phyloP scores from a whole-genome alignment of 37 sponge, comb jelly and placozoan genomes.

The Beroe ovata region DNA sequence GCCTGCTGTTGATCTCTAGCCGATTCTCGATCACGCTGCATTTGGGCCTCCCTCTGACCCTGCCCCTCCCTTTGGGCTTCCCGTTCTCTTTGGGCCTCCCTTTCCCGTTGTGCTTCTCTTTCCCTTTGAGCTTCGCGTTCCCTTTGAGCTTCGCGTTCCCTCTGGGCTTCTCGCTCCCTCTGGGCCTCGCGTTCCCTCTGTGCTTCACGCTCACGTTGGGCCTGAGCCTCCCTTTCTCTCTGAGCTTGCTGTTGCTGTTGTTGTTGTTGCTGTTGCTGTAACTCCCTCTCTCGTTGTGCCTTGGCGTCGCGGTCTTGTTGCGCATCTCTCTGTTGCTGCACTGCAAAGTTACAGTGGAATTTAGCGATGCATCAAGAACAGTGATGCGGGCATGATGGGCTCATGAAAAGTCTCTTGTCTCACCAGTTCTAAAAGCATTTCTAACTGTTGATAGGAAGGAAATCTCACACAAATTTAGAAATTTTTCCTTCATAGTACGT shows the following conservation, averaged over 20 bases:
- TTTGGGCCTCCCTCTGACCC: neutral
- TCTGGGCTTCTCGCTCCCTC: conserved; percentile 43
- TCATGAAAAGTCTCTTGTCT: too few relatives aligned
- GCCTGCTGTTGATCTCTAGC: neutral
- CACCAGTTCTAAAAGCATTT: too few relatives aligned
- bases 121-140: conserved; percentile 9
- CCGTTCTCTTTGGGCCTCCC: neutral
- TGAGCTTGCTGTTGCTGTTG: conserved; percentile 12
- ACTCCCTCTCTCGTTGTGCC: conserved; percentile 2
- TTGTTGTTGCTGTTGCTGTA: neutral
- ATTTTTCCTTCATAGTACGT: too few relatives aligned
- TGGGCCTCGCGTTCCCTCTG: neutral
- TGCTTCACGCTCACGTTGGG: neutral
- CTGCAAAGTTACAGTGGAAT: neutral
- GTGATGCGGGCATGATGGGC: too few relatives aligned
- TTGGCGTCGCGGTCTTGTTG: neutral
- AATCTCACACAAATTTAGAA: too few relatives aligned
- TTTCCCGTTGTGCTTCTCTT: conserved; percentile 24
- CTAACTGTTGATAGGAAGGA: too few relatives aligned
- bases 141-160: neutral
- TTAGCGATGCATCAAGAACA: too few relatives aligned
- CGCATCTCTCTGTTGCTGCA: conserved; percentile 14
- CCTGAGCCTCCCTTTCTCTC: conserved; percentile 18
- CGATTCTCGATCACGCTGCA: neutral
- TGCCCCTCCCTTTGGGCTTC: conserved; percentile 2